Evolutionary conservation across 2,797 vertebrate species (phyloP).

Genomic region (Anguilla marmorata): DNA sequence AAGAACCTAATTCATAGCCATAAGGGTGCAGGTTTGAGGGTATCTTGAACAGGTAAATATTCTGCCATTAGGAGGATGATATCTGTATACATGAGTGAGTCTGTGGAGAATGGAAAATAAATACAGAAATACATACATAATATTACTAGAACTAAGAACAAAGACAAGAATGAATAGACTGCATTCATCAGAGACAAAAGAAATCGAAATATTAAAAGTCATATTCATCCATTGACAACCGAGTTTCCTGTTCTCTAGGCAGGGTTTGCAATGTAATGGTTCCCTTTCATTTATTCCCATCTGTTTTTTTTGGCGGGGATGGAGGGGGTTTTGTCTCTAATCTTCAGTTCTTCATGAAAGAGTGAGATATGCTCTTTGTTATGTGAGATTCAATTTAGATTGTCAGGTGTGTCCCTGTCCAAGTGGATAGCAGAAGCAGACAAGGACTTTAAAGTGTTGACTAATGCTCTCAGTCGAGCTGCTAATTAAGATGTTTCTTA

Average conservation of each 20-base stretch:
- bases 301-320: slow-evolving; percentile 22
- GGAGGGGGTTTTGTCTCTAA: slow-evolving; percentile 34
- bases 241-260: neutral
- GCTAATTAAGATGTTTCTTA: slow-evolving; percentile 54
- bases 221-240: neutral
- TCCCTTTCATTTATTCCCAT: slow-evolving; percentile 23
- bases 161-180: neutral
- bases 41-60: neutral
- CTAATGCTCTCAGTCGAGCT: slow-evolving; percentile 40
- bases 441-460: slow-evolving; percentile 44
- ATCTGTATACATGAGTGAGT: neutral
- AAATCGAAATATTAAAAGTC: neutral
- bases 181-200: neutral
- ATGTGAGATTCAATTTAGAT: slow-evolving; percentile 60
- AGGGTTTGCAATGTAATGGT: slow-evolving; percentile 18
- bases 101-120: neutral
- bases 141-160: neutral
- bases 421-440: slow-evolving; percentile 24
- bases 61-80: neutral
- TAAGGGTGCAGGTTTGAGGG: neutral
- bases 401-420: slow-evolving; percentile 39
- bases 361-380: slow-evolving; percentile 33
- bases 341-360: slow-evolving; percentile 44
- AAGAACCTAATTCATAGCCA: neutral
- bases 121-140: neutral